Evolutionary conservation across 1,140 invertebrate species (phyloP), one percentile per base, ranked within the genome.

Genomic region (Ips nitidus): DNA sequence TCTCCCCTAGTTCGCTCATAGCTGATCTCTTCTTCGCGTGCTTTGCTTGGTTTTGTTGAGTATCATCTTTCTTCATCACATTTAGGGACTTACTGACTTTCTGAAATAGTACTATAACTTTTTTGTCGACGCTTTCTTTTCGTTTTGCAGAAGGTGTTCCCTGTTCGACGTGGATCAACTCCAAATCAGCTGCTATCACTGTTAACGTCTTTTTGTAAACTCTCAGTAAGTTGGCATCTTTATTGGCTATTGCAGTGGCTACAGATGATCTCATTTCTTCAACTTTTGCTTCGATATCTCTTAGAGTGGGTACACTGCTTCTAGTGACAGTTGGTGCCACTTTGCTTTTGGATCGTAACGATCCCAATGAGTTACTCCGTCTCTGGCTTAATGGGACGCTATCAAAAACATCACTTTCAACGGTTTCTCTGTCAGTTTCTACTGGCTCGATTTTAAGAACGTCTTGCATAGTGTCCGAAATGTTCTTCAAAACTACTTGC

Each of bases 401-500:
- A 8, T 71, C 60, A 60, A 73, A 70, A 7, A 68, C 68, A 59
- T 71, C 42, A 40, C 56, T 73, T 50, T 73, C 72, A 4, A 73
- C 53, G 3, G 72, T 47, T n/a, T 41, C 72, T 39, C 39, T n/a
- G 41, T 73, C 72, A n/a, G 71, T 47, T 8, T 70, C 67, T 5
- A 41, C 22, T 8, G 61, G 50, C 41, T 69, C 64, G 7, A 59
- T 68, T 2, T 52, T 61, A 2, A 73, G 41, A n/a, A 73, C 65
- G n/a, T 70, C 65, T 39, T 69, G 52, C 56, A 72, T 69, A 5
- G 67, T 63, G n/a, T 56, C 42, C 1, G 71, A 72, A 47, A 72
- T 69, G n/a, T 69, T 66, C 22, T 65, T 69, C n/a, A 68, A 53
- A 2, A 61, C 65, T n/a, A 45, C 22, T 5, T 62, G 36, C 22